phyloP scores from a whole-genome alignment of 2,797 vertebrate genomes.

The Mormyrus hasselquistii region DNA sequence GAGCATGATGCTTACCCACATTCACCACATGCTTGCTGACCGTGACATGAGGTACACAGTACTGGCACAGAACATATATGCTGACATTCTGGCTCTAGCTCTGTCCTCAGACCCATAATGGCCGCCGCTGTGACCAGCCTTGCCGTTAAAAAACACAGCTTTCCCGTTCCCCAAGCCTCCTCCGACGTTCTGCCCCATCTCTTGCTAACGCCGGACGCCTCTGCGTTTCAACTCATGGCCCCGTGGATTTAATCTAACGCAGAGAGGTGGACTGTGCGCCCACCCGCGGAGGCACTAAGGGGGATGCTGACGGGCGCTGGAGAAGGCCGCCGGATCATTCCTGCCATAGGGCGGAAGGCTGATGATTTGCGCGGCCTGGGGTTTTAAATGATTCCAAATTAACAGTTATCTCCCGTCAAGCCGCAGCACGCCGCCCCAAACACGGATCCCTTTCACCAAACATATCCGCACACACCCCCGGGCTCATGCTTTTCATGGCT shows the following conservation, averaged over 20 bases:
- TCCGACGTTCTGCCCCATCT: conserved; percentile 4
- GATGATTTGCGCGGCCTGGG: neutral
- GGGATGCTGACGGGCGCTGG: neutral
- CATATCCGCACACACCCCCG: neutral
- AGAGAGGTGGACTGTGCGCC: neutral
- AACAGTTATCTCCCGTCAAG: neutral
- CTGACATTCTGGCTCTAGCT: neutral
- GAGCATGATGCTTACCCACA: neutral
- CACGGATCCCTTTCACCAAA: neutral
- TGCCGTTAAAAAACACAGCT: neutral
- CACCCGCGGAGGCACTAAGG: neutral
- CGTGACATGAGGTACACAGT: neutral
- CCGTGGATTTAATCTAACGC: neutral
- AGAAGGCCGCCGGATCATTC: neutral
- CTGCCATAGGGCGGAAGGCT: neutral
- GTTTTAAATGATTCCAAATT: neutral
- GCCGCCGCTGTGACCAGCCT: neutral
- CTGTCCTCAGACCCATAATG: neutral
- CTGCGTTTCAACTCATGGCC: conserved; percentile 3
- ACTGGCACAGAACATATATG: neutral
- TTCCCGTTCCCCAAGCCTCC: neutral
- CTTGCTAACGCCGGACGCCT: neutral
- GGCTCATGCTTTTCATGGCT: neutral
- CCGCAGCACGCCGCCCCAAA: neutral
- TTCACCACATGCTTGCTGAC: neutral